These are phyloP conservation scores for Zenarchopterus dispar DNA, from an alignment of 2,797 vertebrate genomes.

Conservation along the genomic window DNA sequence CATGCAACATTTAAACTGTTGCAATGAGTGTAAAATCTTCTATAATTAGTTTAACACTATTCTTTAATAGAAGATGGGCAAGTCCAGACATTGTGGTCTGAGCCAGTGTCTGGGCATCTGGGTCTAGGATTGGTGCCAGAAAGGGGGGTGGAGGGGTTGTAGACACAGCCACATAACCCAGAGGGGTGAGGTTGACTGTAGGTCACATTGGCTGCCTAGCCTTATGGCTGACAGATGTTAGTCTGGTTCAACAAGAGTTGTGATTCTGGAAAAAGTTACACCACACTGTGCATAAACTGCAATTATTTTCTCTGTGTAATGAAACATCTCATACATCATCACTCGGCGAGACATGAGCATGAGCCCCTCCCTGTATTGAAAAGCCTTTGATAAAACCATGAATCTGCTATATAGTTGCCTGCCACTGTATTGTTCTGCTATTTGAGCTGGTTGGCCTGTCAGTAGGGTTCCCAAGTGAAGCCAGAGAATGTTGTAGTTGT, in stretches of 20 bases:
- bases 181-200: constrained; percentile 63
- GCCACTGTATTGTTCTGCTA: constrained; percentile 23
- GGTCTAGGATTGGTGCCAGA: constrained; percentile 53
- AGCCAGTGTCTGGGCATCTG: constrained; percentile 56
- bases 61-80: constrained; percentile 45
- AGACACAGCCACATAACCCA: constrained; percentile 50
- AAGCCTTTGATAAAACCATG: constrained; percentile 48
- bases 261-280: constrained; percentile 68
- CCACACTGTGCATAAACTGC: constrained; percentile 41
- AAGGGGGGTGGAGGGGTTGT: constrained; percentile 36
- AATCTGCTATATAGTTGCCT: constrained; percentile 32
- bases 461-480: constrained; percentile 34
- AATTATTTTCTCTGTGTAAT: constrained; percentile 66
- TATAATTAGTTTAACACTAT: constrained; percentile 43
- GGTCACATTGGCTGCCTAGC: constrained; percentile 65
- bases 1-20: constrained; percentile 46
- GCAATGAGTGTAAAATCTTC: constrained; percentile 37
- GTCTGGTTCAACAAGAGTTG: constrained; percentile 63
- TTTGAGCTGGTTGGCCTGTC: constrained; percentile 32
- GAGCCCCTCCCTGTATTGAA: constrained; percentile 39
- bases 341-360: constrained; percentile 47
- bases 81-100: constrained; percentile 64
- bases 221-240: constrained; percentile 78
- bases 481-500: constrained; percentile 22
- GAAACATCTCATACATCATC: constrained; percentile 61